phyloP scores from a whole-genome alignment of 2,888 invertebrate species.

The Cephus rjabovi region DNA sequence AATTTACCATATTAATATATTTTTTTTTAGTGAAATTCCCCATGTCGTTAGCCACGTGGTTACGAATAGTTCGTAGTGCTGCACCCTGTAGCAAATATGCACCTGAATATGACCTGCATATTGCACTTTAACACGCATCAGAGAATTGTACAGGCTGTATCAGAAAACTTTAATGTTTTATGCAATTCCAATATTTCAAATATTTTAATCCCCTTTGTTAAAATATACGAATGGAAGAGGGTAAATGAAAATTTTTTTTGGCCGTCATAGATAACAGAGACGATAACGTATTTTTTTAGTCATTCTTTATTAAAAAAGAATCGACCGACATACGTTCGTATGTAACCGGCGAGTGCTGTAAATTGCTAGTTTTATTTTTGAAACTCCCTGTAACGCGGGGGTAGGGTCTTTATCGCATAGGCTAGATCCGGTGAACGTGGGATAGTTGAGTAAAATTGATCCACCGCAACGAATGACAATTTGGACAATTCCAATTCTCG shows the following conservation, averaged over 20 bases:
- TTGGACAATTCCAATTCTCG: neutral
- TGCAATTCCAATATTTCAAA: neutral
- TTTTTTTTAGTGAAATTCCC: neutral
- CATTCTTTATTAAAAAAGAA: neutral
- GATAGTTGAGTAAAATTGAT: neutral
- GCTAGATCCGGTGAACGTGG: neutral
- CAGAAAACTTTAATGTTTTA: neutral
- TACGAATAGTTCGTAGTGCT: no score
- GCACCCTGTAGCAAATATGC: neutral
- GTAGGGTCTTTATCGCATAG: neutral
- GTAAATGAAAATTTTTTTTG: neutral
- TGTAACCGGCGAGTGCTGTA: neutral
- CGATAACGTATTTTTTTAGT: neutral
- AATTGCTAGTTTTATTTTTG: neutral
- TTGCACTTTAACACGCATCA: neutral
- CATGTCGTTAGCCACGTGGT: no score
- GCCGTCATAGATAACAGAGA: neutral
- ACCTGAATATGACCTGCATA: neutral
- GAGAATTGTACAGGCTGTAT: no score
- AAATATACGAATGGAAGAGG: neutral
- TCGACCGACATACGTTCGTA: neutral
- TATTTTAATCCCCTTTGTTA: neutral
- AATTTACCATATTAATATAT: conserved; percentile 22
- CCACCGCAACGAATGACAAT: neutral
- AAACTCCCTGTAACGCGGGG: neutral